A percentile compares a stretch with the other conserved stretches of the same genome.
phyloP scores from a whole-genome alignment of 2,113 vertebrate species.

The Erpornis zantholeuca region DNA sequence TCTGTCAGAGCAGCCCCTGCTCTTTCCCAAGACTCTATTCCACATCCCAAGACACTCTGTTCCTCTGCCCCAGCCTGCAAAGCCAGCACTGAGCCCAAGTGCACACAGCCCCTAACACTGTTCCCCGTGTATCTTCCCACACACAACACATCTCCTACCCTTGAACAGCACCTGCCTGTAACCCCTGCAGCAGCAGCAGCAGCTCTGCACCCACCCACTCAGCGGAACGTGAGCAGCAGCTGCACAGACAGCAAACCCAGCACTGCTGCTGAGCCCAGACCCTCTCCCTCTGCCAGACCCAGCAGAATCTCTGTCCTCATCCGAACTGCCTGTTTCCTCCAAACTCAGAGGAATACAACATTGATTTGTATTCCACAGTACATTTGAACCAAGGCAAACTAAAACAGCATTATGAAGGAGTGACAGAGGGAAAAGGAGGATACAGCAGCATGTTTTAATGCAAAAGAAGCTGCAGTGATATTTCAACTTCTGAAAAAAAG shows the following conservation, averaged over 20 bases:
- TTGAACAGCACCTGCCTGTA: not conserved
- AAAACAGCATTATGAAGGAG: not conserved
- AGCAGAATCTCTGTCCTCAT: not conserved
- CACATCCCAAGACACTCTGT: not conserved
- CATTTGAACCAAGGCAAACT: not conserved
- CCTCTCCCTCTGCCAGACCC: not conserved
- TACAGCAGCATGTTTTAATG: not conserved
- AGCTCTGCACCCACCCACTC: not conserved
- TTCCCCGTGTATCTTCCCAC: fast-evolving
- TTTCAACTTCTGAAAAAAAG: not conserved
- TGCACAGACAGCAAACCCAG: not conserved
- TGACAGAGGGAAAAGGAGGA: not conserved
- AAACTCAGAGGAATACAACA: not conserved
- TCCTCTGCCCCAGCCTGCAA: not conserved
- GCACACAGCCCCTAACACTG: not conserved
- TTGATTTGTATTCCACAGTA: not conserved
- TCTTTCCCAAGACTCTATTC: not conserved
- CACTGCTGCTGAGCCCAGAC: not conserved
- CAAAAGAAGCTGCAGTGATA: not conserved
- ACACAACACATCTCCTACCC: fast-evolving
- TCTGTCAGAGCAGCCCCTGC: not conserved
- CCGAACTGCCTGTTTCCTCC: not conserved
- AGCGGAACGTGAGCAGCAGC: fast-evolving
- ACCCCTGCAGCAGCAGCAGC: not conserved
- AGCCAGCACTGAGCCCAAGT: not conserved